Percentiles rank a stretch among this genome's conserved stretches.
Conservation (phyloP, 2,888 invertebrate genomes). For the Chirona hameri region DNA sequence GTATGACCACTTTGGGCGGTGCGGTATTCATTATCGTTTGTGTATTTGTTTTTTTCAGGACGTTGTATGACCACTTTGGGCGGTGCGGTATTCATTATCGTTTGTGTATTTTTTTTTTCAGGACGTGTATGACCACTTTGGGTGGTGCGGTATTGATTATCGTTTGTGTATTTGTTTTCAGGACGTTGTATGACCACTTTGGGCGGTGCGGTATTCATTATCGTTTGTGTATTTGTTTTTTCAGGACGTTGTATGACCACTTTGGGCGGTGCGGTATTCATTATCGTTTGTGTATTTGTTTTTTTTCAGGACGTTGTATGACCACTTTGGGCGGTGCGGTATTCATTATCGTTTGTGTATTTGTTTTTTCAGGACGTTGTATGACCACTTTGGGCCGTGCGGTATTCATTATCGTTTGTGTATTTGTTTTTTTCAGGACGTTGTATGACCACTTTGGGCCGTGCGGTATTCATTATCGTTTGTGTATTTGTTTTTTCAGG, state of each 20-base stretch:
- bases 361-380: constrained; percentile 44
- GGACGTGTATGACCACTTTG: constrained; percentile 61
- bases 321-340: constrained; percentile 68
- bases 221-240: constrained; percentile 32
- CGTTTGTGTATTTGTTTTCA: not conserved
- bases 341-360: constrained; percentile 48
- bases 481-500: constrained; percentile 40
- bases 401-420: constrained; percentile 53
- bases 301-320: constrained; percentile 49
- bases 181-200: not conserved
- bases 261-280: constrained; percentile 69
- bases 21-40: constrained; percentile 56
- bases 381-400: constrained; percentile 67
- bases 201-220: too few species aligned
- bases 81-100: constrained; percentile 59
- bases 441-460: constrained; percentile 63
- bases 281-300: not conserved
- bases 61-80: constrained; percentile 62
- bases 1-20: constrained; percentile 65
- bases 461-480: constrained; percentile 58
- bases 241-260: constrained; percentile 55
- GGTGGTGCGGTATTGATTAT: constrained; percentile 64
- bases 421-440: constrained; percentile 41
- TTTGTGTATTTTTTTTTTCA: constrained; percentile 39
- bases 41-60: constrained; percentile 41